Evolutionary conservation across 2,797 vertebrate genomes (phyloP), one percentile per base, ranked within the genome.

Genomic region (Sylvilagus floridanus): DNA sequence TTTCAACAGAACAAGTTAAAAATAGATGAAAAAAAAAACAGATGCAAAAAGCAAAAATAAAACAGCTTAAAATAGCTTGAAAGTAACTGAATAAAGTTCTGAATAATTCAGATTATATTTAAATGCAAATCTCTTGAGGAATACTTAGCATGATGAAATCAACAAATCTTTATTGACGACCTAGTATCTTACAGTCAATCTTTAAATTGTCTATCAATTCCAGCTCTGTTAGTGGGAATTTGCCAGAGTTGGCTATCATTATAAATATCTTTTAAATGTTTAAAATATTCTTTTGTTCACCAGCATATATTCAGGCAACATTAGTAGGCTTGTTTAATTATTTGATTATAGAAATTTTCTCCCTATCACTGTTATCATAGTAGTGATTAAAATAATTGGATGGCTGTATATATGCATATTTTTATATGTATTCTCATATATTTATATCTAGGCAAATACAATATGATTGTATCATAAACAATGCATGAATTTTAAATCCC

Each of bases 311-410:
- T 86, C 87, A 86, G 47, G 50, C 73, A 84, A 65, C 69, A 69
- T 75, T 62, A 92, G 71, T 52, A 83, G 81, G 77, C 37, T 73
- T 88, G 32, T 28, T 89, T 52, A 66, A 60, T 85, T 28, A 0
- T 85, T 89, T 52, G 71, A 60, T 85, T 28, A 0, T 85, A 21
- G 35, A 82, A 87, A 92, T 94, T 84, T 47, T 90, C 30, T 92
- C 12, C 63, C 63, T 37, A 28, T 71, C 65, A 82, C 13, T 62
- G 84, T 95, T 83, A 91, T 90, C 26, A 85, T 35, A 52, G 19
- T 72, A 65, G 13, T 90, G 84, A 95, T 88, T 93, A 90, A 91
- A 95, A 82, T 84, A 73, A 88, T 50, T 37, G 7, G 19, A 82
- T 85, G n/a, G n/a, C 52, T 77, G 22, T 69, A 28, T 63, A 63